Conservation (phyloP, 2,113 vertebrate species). For the Serilophus lunatus region DNA sequence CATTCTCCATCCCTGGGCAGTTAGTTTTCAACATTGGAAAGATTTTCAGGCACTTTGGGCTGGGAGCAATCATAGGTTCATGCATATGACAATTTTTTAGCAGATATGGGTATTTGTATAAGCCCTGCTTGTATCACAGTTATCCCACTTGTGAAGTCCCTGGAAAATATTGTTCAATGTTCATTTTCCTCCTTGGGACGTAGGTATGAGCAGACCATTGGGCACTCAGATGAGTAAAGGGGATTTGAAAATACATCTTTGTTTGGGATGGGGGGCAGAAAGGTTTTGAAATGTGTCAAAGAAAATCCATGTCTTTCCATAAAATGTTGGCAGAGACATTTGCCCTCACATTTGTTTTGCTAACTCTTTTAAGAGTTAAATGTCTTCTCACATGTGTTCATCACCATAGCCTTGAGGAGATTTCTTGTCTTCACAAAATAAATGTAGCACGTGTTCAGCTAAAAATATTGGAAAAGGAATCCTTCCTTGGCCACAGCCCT, state of each 20-base stretch:
- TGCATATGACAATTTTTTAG: neutral
- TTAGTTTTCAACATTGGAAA: neutral
- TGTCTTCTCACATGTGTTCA: neutral
- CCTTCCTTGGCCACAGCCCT: conserved; percentile 30
- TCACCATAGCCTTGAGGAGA: neutral
- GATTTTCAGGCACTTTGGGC: neutral
- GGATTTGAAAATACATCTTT: neutral
- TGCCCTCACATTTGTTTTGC: neutral
- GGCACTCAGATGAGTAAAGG: neutral
- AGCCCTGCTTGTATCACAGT: neutral
- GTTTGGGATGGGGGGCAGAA: neutral
- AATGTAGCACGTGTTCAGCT: conserved; percentile 1
- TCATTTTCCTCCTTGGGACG: neutral
- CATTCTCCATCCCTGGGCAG: neutral
- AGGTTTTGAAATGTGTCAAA: neutral
- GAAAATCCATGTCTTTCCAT: neutral
- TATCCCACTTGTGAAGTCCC: neutral
- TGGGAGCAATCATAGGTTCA: neutral
- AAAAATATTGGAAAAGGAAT: conserved; percentile 57
- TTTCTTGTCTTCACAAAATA: conserved; percentile 37
- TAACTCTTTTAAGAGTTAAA: conserved; percentile 17
- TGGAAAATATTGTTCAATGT: neutral
- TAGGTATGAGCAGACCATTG: neutral
- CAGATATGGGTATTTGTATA: neutral
- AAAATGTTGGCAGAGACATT: neutral